Percentiles rank a stretch among this genome's conserved stretches.
Conservation (phyloP, 2,113 vertebrate genomes). For the Tamias sibiricus region DNA sequence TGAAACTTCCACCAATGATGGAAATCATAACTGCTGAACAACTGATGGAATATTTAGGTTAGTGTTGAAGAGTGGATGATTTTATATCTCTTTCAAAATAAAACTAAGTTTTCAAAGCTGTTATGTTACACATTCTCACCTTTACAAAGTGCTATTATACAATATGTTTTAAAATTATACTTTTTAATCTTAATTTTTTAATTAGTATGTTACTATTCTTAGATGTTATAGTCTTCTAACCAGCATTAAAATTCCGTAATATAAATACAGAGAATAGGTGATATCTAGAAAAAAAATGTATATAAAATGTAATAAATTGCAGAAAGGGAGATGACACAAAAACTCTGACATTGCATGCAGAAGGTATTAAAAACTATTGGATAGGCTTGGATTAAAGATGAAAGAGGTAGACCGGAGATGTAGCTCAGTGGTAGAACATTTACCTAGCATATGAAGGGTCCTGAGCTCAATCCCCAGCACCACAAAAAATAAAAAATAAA, state of each 20-base stretch:
- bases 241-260: conserved; percentile 31
- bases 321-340: conserved; percentile 19
- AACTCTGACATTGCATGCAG: conserved; percentile 19
- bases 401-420: neutral
- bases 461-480: neutral
- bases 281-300: conserved; percentile 42
- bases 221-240: conserved; percentile 44
- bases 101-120: conserved; percentile 62
- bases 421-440: neutral
- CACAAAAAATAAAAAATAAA: neutral
- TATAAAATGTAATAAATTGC: neutral
- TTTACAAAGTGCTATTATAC: conserved; percentile 42
- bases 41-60: conserved; percentile 99
- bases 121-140: neutral
- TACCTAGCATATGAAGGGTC: neutral
- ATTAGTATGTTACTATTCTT: conserved; percentile 29
- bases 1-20: conserved; percentile 99
- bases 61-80: conserved; percentile 81
- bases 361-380: conserved; percentile 20
- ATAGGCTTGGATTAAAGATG: conserved; percentile 35
- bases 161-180: conserved; percentile 59
- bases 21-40: conserved; percentile 99
- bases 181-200: conserved; percentile 42
- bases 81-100: conserved; percentile 61
- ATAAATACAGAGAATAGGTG: conserved; percentile 11